Conservation (phyloP, 2,113 vertebrate genomes). For the Lanius collurio region DNA sequence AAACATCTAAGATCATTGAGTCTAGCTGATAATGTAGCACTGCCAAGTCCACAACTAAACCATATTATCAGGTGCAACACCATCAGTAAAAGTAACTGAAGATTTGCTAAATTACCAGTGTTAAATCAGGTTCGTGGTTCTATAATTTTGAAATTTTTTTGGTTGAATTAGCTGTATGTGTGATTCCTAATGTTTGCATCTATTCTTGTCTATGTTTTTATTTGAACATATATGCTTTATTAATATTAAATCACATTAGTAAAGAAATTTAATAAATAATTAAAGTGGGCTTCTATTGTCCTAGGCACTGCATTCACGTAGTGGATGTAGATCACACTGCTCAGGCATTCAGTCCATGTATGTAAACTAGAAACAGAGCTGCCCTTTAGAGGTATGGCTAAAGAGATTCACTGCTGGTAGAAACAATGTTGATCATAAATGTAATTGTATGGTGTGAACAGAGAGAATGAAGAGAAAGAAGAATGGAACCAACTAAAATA, state of each 20-base stretch:
- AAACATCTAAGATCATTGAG: neutral
- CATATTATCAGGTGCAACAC: neutral
- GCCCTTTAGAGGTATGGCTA: neutral
- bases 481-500: neutral
- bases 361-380: neutral
- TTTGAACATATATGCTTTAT: neutral
- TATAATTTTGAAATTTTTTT: neutral
- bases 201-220: neutral
- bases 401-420: neutral
- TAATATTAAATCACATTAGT: neutral
- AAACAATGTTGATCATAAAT: neutral
- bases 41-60: neutral
- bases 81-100: neutral
- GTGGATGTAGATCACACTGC: neutral
- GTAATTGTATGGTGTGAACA: neutral
- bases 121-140: neutral
- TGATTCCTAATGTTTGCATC: neutral
- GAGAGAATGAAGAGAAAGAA: neutral
- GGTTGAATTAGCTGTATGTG: neutral
- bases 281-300: neutral
- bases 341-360: neutral
- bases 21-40: neutral
- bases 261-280: neutral
- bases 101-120: neutral
- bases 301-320: neutral